Evolutionary conservation across 2,113 vertebrate genomes (phyloP).

Genomic region (Vombatus ursinus): DNA sequence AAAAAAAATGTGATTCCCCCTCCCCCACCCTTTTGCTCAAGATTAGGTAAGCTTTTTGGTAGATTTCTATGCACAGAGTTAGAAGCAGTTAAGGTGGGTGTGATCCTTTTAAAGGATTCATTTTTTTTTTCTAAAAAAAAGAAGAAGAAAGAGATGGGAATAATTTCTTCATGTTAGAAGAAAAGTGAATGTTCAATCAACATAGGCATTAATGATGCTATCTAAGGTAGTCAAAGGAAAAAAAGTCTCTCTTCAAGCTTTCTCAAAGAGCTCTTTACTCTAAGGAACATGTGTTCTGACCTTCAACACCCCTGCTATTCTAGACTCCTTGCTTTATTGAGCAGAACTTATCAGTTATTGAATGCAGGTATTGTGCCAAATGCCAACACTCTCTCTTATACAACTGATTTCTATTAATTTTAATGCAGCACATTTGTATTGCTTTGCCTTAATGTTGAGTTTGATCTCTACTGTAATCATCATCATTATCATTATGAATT

Average conservation of each 20-base stretch:
- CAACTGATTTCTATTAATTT: neutral
- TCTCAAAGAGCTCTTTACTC: neutral
- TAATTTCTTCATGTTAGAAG: neutral
- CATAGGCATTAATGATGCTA: neutral
- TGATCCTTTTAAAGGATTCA: neutral
- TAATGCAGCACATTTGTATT: neutral
- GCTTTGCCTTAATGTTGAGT: neutral
- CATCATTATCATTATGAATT: neutral
- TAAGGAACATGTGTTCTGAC: neutral
- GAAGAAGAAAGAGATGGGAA: neutral
- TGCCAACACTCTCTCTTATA: neutral
- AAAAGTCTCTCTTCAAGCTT: neutral
- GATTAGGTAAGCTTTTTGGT: neutral
- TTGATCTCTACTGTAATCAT: neutral
- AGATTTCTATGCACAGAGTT: neutral
- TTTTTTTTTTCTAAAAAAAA: neutral
- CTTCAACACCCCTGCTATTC: neutral
- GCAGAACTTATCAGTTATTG: neutral
- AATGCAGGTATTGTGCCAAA: neutral
- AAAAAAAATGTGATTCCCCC: neutral
- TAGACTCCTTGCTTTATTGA: neutral
- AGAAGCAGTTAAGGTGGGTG: neutral
- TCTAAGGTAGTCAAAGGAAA: neutral
- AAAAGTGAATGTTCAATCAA: neutral
- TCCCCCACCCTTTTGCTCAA: neutral